Percentiles rank a stretch among this genome's conserved stretches.
These are phyloP conservation scores for Tokudaia tokunoshimensis DNA, from an alignment of 2,797 vertebrate species.

Conservation along the genomic window DNA sequence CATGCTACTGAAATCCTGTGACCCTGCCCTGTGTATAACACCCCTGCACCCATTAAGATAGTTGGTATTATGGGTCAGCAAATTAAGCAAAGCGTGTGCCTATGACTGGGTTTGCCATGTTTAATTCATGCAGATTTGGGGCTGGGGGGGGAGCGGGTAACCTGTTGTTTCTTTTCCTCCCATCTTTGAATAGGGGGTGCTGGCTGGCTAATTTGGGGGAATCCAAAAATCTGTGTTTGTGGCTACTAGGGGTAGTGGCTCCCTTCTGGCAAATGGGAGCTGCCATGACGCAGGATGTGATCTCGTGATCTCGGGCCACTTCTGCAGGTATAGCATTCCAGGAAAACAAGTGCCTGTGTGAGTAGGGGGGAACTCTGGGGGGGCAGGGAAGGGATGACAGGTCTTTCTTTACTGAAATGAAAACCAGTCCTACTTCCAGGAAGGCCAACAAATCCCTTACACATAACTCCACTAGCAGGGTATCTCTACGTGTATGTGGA, in stretches of 20 bases:
- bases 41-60: background rate
- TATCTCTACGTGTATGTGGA: background rate
- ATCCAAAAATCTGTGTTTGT: rapidly evolving
- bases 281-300: rapidly evolving
- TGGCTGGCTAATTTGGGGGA: background rate
- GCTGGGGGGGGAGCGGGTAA: background rate
- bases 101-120: background rate
- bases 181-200: rapidly evolving
- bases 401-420: background rate
- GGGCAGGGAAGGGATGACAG: rapidly evolving
- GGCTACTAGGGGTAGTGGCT: rapidly evolving
- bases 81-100: background rate
- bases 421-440: too few relatives aligned
- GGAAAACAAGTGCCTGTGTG: rapidly evolving
- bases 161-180: background rate
- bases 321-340: rapidly evolving
- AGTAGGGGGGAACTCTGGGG: too few relatives aligned
- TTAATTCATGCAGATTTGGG: background rate
- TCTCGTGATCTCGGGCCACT: rapidly evolving
- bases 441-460: background rate
- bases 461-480: rapidly evolving
- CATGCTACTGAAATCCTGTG: background rate
- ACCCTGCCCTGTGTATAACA: background rate
- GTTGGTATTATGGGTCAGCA: background rate
- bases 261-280: background rate